These are phyloP conservation scores for Drosophila lini DNA, from an alignment of 1,140 invertebrate genomes.

Conservation along the genomic window DNA sequence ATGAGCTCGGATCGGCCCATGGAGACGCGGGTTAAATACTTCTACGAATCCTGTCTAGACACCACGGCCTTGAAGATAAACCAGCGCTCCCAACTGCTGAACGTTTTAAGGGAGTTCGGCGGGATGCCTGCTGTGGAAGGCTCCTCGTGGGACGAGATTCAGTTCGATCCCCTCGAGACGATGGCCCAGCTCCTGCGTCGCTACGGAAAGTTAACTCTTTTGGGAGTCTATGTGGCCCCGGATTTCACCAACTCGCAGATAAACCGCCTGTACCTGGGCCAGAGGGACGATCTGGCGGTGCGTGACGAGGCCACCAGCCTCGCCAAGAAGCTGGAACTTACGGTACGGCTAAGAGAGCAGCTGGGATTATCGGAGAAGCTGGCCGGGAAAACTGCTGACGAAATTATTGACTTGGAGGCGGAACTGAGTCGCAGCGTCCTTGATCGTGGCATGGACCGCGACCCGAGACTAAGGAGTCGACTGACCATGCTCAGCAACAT, in stretches of 20 bases:
- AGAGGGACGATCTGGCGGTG: slow-evolving; percentile 41
- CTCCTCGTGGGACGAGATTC: slow-evolving; percentile 86
- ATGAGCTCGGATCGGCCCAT: slow-evolving; percentile 64
- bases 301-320: slow-evolving; percentile 16
- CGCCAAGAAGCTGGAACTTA: slow-evolving; percentile 6
- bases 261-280: slow-evolving; percentile 69
- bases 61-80: slow-evolving; percentile 85
- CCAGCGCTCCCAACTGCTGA: slow-evolving; percentile 86
- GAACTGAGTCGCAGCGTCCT: slow-evolving; percentile 38
- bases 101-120: slow-evolving; percentile 87
- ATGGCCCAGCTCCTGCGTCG: slow-evolving; percentile 87
- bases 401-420: slow-evolving; percentile 29
- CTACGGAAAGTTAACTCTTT: slow-evolving; percentile 86
- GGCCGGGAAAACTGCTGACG: slow-evolving; percentile 22
- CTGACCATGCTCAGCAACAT: slow-evolving; percentile 58
- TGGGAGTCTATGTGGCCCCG: slow-evolving; percentile 56
- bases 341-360: slow-evolving; percentile 31
- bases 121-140: slow-evolving; percentile 91
- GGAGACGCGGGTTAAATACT: slow-evolving; percentile 73
- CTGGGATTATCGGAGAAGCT: slow-evolving; percentile 40
- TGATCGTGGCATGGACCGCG: slow-evolving; percentile 30
- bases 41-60: slow-evolving; percentile 78
- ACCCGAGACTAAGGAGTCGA: slow-evolving; percentile 51
- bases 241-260: slow-evolving; percentile 62
- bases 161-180: slow-evolving; percentile 88